Evolutionary conservation across 2,888 invertebrate genomes (phyloP), one percentile per base, ranked within the genome.

Genomic region (Trichopoda pennipes): DNA sequence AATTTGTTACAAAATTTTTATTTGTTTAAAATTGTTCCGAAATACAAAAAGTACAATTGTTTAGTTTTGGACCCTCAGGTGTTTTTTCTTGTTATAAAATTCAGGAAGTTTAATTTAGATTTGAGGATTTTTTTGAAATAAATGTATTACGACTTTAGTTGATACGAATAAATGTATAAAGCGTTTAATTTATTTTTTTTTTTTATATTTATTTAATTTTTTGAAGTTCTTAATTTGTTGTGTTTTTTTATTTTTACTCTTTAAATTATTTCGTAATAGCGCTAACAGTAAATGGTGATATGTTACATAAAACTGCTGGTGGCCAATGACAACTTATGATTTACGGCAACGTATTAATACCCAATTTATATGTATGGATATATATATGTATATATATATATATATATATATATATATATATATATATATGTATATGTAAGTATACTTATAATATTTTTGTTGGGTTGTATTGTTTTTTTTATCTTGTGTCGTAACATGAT

Each of bases 401-500:
- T 32, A 42, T 28, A 6, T 28, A 28, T 28, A 3, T 28, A 14
- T 64, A 38, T 38, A 32, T 47, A 47, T 10, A 19, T 32, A 42
- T 28, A 6, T 28, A 28, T 28, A 3, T 28, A 14, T 64, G 12
- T 38, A 32, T 47, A 47, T 10, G 19, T 32, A 42, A 7, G 6
- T 28, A 28, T 28, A 3, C 4, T 8, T 64, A 38, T 19, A 47
- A 55, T 1, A 28, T 1, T 28, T 28, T 7, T 64, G 19, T 23
- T 19, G 44, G 35, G 47, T 61, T 69, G 55, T 56, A 19, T 56
- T 55, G 16, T 23, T 61, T n/a, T 28, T 10, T 61, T 49, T 68
- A 49, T 47, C 55, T 49, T 66, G 42, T 68, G 74, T 66, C 70
- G 81, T 58, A 81, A 81, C 69, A 53, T 78, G 64, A n/a, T 21